These are phyloP conservation scores for Pseudomugil tenellus DNA, from an alignment of 2,797 vertebrate genomes.

Conservation along the genomic window DNA sequence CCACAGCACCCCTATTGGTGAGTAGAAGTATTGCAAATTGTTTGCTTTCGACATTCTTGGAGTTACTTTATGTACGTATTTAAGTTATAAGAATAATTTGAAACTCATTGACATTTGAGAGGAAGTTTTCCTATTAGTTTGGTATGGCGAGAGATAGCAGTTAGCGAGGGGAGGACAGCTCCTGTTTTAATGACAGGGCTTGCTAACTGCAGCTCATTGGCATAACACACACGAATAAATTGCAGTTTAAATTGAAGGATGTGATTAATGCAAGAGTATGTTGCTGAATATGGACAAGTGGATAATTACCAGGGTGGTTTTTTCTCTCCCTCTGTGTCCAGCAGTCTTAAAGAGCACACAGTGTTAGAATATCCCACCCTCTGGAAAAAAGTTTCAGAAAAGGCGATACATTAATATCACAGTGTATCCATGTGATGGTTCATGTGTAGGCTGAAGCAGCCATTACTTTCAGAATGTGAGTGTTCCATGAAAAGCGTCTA, in stretches of 20 bases:
- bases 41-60: not conserved
- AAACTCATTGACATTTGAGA: slow-evolving; percentile 63
- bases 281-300: slow-evolving; percentile 76
- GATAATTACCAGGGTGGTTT: slow-evolving; percentile 75
- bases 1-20: slow-evolving; percentile 92
- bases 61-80: not conserved
- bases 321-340: slow-evolving; percentile 64
- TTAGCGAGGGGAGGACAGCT: slow-evolving; percentile 73
- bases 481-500: slow-evolving; percentile 1
- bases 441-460: slow-evolving; percentile 20
- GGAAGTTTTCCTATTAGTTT: slow-evolving; percentile 68
- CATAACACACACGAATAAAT: slow-evolving; percentile 68
- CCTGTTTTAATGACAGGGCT: slow-evolving; percentile 73
- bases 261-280: slow-evolving; percentile 77
- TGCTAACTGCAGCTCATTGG: slow-evolving; percentile 76
- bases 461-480: not conserved
- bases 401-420: slow-evolving; percentile 3
- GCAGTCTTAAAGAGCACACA: slow-evolving; percentile 53
- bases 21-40: slow-evolving; percentile 32
- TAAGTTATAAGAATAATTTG: slow-evolving; percentile 29
- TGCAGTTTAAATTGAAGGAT: slow-evolving; percentile 75
- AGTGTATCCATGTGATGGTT: no score
- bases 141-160: slow-evolving; percentile 55
- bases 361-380: slow-evolving; percentile 33
- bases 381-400: slow-evolving; percentile 9